These are phyloP conservation scores for Falcaria lacertinaria DNA, from an alignment of 2,888 invertebrate species.

Conservation along the genomic window DNA sequence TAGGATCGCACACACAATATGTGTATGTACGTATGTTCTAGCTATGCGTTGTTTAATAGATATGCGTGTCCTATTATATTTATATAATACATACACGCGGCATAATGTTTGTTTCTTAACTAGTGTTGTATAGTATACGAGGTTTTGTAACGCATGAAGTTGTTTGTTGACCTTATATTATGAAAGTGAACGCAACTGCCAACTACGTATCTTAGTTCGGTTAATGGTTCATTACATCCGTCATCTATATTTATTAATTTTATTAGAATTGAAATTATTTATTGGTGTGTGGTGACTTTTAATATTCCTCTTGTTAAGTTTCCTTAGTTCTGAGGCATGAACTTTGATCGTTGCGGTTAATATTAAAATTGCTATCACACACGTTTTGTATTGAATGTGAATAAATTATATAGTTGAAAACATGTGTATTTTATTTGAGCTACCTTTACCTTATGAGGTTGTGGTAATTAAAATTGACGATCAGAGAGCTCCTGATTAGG, in stretches of 20 bases:
- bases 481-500: too few relatives aligned
- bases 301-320: constrained; percentile 55
- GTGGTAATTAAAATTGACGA: too few relatives aligned
- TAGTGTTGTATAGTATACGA: constrained; percentile 37
- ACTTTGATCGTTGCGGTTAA: constrained; percentile 58
- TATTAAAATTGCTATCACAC: constrained; percentile 71
- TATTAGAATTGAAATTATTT: constrained; percentile 69
- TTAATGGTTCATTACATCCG: constrained; percentile 29
- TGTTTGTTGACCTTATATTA: constrained; percentile 20
- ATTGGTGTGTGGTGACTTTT: constrained; percentile 74
- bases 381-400: constrained; percentile 79
- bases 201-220: constrained; percentile 26
- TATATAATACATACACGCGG: constrained; percentile 27
- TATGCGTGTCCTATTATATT: constrained; percentile 41
- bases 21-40: constrained; percentile 48
- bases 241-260: constrained; percentile 63
- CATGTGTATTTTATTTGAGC: constrained; percentile 25
- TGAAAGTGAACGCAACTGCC: background rate
- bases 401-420: constrained; percentile 77
- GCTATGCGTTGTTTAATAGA: too few relatives aligned
- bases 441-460: too few relatives aligned
- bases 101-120: constrained; percentile 20
- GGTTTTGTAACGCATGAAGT: constrained; percentile 38
- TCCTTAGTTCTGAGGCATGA: constrained; percentile 29
- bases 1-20: constrained; percentile 48